phyloP scores from a whole-genome alignment of 2,113 vertebrate genomes.

The Lophochroa leadbeateri region DNA sequence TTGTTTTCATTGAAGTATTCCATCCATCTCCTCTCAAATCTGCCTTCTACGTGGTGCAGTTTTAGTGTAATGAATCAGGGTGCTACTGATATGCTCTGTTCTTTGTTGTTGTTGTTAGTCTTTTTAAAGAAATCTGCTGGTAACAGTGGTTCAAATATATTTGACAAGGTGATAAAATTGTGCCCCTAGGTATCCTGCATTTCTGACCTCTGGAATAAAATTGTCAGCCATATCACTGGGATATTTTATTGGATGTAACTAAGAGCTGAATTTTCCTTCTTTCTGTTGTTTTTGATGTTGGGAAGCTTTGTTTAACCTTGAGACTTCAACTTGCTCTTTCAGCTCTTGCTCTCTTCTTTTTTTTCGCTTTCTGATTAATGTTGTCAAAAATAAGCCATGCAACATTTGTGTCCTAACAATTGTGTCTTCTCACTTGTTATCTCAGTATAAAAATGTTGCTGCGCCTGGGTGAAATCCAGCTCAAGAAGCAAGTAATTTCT shows the following conservation, averaged over 20 bases:
- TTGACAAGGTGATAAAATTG: neutral
- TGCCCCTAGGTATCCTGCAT: slow-evolving; percentile 27
- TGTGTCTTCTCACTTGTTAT: slow-evolving; percentile 45
- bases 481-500: slow-evolving; percentile 20
- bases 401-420: slow-evolving; percentile 13
- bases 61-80: neutral
- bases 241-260: neutral
- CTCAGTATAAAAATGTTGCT: neutral
- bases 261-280: slow-evolving; percentile 19
- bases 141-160: neutral
- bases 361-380: neutral
- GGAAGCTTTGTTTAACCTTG: slow-evolving; percentile 51
- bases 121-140: neutral
- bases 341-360: neutral
- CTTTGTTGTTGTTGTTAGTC: neutral
- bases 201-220: slow-evolving; percentile 50
- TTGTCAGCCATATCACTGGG: slow-evolving; percentile 36
- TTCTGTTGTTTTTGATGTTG: neutral
- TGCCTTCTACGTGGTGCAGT: neutral
- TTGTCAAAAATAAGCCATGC: slow-evolving; percentile 19
- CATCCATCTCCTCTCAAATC: neutral
- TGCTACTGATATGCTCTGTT: neutral
- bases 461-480: neutral
- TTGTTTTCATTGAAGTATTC: neutral
- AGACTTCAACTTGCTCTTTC: slow-evolving; percentile 10